These are phyloP conservation scores for Acropternis orthonyx DNA, from an alignment of 2,797 vertebrate genomes.

Conservation along the genomic window DNA sequence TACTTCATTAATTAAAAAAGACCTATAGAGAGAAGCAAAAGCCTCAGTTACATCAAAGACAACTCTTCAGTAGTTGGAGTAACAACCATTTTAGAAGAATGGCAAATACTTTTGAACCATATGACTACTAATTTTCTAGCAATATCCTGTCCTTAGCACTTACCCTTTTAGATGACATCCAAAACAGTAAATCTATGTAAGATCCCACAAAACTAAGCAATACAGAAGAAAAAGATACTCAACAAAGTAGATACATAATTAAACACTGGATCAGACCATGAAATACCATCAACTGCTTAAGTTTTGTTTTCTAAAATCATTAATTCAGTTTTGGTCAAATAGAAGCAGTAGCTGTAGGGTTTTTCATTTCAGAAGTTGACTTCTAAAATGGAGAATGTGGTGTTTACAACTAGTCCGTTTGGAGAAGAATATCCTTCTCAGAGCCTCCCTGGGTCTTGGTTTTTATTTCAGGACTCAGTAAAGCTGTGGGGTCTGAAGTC, in stretches of 20 bases:
- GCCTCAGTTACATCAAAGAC: neutral
- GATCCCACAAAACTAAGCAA: neutral
- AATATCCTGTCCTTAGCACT: neutral
- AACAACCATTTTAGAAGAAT: neutral
- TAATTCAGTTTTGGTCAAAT: neutral
- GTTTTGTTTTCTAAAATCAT: neutral
- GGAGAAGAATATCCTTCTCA: neutral
- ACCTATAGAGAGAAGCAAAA: neutral
- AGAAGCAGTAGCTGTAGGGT: neutral
- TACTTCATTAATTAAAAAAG: constrained; percentile 13
- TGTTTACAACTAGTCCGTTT: neutral
- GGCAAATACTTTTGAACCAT: neutral
- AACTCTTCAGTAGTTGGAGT: neutral
- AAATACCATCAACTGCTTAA: neutral
- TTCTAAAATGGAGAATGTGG: neutral
- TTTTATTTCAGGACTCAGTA: neutral
- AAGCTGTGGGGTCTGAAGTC: neutral
- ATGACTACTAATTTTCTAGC: neutral
- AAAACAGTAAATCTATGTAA: neutral
- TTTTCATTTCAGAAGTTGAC: neutral
- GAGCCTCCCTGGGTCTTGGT: neutral
- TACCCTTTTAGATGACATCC: neutral
- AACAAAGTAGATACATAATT: neutral
- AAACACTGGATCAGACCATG: neutral
- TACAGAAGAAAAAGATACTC: neutral